phyloP scores from a whole-genome alignment of 2,888 invertebrate genomes.

The Timandra comae region DNA sequence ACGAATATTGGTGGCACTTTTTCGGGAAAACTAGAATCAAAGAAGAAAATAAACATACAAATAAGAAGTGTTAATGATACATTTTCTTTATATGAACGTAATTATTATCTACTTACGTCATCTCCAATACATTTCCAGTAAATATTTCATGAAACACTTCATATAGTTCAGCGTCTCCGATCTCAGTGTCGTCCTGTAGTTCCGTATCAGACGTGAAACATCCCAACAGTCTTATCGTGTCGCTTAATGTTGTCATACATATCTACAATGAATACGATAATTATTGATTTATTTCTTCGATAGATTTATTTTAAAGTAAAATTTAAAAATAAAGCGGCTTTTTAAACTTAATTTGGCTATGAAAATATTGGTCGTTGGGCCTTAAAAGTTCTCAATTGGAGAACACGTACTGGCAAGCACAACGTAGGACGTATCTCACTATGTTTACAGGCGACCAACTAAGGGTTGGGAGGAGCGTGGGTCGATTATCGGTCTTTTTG shows the following conservation, averaged over 20 bases:
- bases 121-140: conserved; percentile 84
- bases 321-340: no score
- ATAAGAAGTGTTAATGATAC: no score
- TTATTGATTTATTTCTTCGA: background rate
- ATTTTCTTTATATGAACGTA: background rate
- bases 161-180: conserved; percentile 58
- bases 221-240: conserved; percentile 93
- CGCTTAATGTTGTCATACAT: conserved; percentile 94
- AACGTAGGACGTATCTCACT: no score
- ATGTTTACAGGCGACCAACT: no score
- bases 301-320: no score
- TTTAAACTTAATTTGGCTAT: no score
- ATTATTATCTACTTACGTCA: conserved; percentile 64
- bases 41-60: no score
- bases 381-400: no score
- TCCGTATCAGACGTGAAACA: conserved; percentile 84
- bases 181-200: conserved; percentile 54
- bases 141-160: conserved; percentile 84
- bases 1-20: conserved; percentile 86
- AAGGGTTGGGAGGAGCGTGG: no score
- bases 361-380: no score
- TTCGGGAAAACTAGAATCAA: conserved; percentile 78
- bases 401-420: no score
- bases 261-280: conserved; percentile 76
- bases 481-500: no score